Base-by-base conservation (phyloP, 2,888 invertebrate genomes). In the Melipona beecheii region DNA sequence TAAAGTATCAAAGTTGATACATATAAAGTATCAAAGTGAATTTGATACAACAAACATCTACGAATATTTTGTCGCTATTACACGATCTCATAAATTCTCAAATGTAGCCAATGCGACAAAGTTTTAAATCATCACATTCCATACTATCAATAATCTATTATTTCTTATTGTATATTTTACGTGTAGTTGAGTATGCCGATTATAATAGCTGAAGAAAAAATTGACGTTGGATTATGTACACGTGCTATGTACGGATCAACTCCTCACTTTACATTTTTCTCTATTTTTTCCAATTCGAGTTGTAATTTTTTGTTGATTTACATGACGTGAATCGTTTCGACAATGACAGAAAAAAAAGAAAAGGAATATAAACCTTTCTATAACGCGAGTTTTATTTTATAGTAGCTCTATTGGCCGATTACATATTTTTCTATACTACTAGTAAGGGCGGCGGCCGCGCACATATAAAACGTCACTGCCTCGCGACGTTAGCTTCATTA, bases 361-460 rank as follows among this genome's bases (percentile, higher is more conserved):
- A n/a, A 70, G 13, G 13, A 13, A 64, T 31, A 11, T 2, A 58
- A 24, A 11, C 15, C 9, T 43, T 43, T 64, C 13, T 43, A 24
- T 31, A 60, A 70, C 17, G 21, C 5, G 36, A 62, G 21, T 60
- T 66, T 60, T 24, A 65, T 58, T 24, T 65, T 27, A 24, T 4
- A 50, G 58, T 27, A 27, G n/a, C 49, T 17, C 43, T 11, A 50
- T 24, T 56, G 80, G 11, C 73, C 43, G 84, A 72, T 74, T 69
- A 73, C 36, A 60, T 74, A 77, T 68, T 70, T 73, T 24, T 43
- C 80, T 75, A 50, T 74, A 77, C 77, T 71, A 83, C 84, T 90
- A 83, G 88, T 85, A 81, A 60, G 87, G 88, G 89, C 78, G 90
- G 90, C 84, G 89, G 79, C 86, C 89, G 75, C 66, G 65, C 75